Evolutionary conservation across 2,888 invertebrate species (phyloP).

Genomic region (Seira ritae): DNA sequence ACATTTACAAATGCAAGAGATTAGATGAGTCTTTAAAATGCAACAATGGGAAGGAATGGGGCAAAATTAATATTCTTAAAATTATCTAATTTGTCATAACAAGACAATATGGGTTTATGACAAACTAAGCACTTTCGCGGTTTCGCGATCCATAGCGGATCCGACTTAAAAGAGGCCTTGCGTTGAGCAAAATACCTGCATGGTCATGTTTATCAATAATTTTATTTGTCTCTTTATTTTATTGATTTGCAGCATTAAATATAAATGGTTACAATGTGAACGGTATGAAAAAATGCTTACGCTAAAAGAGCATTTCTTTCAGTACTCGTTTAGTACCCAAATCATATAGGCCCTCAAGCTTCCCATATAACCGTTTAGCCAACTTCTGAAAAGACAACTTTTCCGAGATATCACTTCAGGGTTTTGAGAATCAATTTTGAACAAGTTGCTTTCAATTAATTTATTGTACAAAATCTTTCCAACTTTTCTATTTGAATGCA

Average conservation of each 20-base stretch:
- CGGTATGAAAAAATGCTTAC: not conserved
- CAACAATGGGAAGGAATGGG: no score
- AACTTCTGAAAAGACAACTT: slow-evolving; percentile 59
- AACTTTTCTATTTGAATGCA: not conserved
- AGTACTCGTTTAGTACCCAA: slow-evolving; percentile 41
- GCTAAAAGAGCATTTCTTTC: slow-evolving; percentile 59
- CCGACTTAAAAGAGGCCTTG: no score
- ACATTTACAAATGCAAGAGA: not conserved
- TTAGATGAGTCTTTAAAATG: not conserved
- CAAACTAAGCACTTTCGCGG: no score
- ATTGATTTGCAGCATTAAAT: not conserved
- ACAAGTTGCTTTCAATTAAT: not conserved
- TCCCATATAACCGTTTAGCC: slow-evolving; percentile 51
- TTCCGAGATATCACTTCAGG: slow-evolving; percentile 75
- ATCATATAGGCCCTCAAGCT: slow-evolving; percentile 53
- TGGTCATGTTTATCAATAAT: no score
- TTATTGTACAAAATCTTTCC: not conserved
- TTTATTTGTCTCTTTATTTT: no score
- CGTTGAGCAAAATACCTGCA: no score
- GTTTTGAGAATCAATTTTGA: slow-evolving; percentile 68
- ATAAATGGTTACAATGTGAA: slow-evolving; percentile 32
- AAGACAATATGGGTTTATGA: no score
- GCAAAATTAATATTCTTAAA: no score
- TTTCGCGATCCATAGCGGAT: no score
- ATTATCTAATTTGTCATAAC: no score